These are phyloP conservation scores for Nyctalus aviator DNA, from an alignment of 2,797 vertebrate species.

Conservation along the genomic window DNA sequence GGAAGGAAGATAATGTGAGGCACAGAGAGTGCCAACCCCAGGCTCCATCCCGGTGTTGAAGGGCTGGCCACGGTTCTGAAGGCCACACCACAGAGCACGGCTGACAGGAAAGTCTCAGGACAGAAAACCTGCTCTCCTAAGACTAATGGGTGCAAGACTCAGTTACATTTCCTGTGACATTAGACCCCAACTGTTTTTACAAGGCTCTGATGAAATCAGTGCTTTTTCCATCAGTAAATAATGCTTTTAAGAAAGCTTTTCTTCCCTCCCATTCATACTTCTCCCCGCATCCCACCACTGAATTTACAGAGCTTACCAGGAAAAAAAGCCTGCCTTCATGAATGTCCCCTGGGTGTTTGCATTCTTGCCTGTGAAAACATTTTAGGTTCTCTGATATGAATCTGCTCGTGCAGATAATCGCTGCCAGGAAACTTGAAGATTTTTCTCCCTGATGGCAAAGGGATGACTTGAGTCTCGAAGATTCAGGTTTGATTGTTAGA, in stretches of 20 bases:
- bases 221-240: slow-evolving; percentile 34
- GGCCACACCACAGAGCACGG: neutral
- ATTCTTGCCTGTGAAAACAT: slow-evolving; percentile 50
- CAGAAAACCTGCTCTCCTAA: neutral
- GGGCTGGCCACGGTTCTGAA: neutral
- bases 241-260: slow-evolving; percentile 33
- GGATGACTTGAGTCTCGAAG: slow-evolving; percentile 1
- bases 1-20: neutral
- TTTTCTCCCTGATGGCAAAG: neutral
- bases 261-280: slow-evolving; percentile 7
- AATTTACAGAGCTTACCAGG: neutral
- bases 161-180: neutral
- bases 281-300: neutral
- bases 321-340: neutral
- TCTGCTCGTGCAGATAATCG: slow-evolving; percentile 51
- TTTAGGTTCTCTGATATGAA: slow-evolving; percentile 32
- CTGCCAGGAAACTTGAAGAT: neutral
- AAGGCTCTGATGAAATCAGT: neutral
- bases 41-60: neutral
- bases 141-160: neutral
- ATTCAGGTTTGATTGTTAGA: neutral
- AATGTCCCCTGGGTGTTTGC: slow-evolving; percentile 50
- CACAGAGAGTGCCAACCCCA: neutral
- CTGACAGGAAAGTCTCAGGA: neutral
- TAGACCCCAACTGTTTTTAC: slow-evolving; percentile 18